Conservation (phyloP, 2,113 vertebrate genomes). For the Cephalophus harveyi region DNA sequence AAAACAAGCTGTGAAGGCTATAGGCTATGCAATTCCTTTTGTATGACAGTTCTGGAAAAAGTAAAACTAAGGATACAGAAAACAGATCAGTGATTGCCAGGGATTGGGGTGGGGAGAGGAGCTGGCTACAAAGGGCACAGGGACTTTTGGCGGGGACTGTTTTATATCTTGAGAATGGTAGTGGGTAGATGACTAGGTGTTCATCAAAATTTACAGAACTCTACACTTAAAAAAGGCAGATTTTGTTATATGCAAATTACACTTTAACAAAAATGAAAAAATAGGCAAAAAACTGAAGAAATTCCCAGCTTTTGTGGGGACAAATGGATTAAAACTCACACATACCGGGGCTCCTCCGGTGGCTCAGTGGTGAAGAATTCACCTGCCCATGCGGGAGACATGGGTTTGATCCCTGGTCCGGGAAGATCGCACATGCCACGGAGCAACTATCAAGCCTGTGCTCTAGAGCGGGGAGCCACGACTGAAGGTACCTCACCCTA, state of each 20-base stretch:
- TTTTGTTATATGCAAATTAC: neutral
- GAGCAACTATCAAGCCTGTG: neutral
- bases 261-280: neutral
- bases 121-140: neutral
- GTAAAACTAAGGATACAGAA: neutral
- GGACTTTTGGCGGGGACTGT: rapidly evolving
- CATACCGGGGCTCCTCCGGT: neutral
- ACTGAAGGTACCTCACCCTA: neutral
- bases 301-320: neutral
- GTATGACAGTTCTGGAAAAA: neutral
- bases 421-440: rapidly evolving
- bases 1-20: neutral
- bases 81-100: neutral
- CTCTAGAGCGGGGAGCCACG: neutral
- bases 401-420: neutral
- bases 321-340: neutral
- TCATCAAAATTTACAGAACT: neutral
- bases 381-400: neutral
- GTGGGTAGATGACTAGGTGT: neutral
- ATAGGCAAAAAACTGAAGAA: neutral
- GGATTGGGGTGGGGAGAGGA: rapidly evolving
- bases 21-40: neutral
- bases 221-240: neutral
- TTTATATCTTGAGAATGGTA: neutral
- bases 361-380: neutral